These are phyloP conservation scores for Ptychochromis oligacanthus DNA, from an alignment of 2,113 vertebrate genomes.

Conservation along the genomic window DNA sequence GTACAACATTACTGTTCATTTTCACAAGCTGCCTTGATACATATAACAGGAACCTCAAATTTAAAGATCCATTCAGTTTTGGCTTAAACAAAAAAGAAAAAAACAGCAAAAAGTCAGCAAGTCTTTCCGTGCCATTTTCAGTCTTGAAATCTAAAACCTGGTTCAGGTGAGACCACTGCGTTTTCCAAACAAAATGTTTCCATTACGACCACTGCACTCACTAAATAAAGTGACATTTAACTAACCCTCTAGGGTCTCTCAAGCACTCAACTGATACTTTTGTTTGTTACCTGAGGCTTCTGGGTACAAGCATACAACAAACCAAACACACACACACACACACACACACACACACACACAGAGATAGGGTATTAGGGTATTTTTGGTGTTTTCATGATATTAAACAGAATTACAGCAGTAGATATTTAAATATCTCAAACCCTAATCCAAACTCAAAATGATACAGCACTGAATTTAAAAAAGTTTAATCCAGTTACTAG, in stretches of 20 bases:
- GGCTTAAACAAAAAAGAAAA: background rate
- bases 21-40: background rate
- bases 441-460: background rate
- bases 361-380: too few relatives aligned
- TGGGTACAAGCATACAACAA: background rate
- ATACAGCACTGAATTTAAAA: background rate
- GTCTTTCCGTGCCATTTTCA: background rate
- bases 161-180: background rate
- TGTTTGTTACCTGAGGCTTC: background rate
- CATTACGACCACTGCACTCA: background rate
- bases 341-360: too few relatives aligned
- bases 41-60: background rate
- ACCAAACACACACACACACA: background rate
- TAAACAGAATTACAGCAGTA: background rate
- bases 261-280: background rate
- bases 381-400: background rate
- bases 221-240: background rate
- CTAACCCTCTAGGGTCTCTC: background rate
- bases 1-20: background rate
- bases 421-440: too few relatives aligned
- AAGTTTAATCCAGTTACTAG: background rate
- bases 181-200: background rate
- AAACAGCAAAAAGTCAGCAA: background rate
- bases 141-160: background rate
- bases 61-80: background rate